Percentiles rank a stretch among this genome's conserved stretches.
phyloP scores from a whole-genome alignment of 2,113 vertebrate genomes.

The Telmatochromis sp. region DNA sequence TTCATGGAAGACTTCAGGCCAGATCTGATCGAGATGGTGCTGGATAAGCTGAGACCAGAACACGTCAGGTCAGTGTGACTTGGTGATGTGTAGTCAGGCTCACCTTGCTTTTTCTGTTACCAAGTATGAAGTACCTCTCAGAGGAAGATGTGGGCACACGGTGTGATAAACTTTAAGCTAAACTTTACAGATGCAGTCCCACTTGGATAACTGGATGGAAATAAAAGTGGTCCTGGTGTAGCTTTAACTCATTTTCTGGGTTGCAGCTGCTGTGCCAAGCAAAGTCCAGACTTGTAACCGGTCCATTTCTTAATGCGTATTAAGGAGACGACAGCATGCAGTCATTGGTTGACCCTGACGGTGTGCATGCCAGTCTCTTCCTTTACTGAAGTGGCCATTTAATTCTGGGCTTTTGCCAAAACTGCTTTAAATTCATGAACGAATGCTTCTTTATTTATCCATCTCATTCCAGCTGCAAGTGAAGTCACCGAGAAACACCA shows the following conservation, averaged over 20 bases:
- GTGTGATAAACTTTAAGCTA: not conserved
- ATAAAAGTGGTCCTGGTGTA: not conserved
- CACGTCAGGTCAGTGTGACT: not conserved
- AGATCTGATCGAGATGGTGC: not conserved
- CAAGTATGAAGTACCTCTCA: not conserved
- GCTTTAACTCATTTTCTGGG: not conserved
- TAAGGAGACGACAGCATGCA: not conserved
- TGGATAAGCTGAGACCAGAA: not conserved
- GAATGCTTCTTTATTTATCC: too few relatives aligned
- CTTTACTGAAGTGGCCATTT: too few relatives aligned
- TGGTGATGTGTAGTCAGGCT: not conserved
- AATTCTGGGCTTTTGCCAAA: too few relatives aligned
- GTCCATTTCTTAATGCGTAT: not conserved
- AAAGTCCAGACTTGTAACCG: not conserved
- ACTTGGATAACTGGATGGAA: not conserved
- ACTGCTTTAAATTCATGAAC: too few relatives aligned
- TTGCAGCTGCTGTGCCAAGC: not conserved
- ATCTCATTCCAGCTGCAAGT: not conserved
- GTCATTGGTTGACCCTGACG: too few relatives aligned
- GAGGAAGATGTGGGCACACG: not conserved
- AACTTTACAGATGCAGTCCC: not conserved
- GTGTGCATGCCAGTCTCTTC: too few relatives aligned
- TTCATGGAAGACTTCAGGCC: not conserved
- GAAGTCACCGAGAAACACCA: accelerated
- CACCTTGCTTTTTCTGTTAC: not conserved